Base-by-base conservation (phyloP, 2,797 vertebrate species). In the Pitangus sulphuratus region DNA sequence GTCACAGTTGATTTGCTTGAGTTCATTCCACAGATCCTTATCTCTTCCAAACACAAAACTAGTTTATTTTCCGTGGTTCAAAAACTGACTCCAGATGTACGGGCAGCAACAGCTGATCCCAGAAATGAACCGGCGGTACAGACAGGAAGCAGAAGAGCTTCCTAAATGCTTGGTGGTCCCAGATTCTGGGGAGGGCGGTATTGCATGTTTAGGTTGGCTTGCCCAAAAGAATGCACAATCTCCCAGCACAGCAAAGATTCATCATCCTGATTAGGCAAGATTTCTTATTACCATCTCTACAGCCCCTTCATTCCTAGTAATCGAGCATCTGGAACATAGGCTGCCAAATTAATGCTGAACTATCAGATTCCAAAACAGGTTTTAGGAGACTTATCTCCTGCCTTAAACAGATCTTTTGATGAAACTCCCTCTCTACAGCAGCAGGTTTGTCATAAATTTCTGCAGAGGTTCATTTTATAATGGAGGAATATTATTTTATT, bases 1-100 rank as follows among this genome's bases (percentile, higher is more conserved):
- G 93, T 94, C 91, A 86, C 0, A 1, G 93, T 19, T 82, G 80
- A 91, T 93, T 90, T 76, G 93, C 62, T 81, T 75, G 61, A 75
- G 85, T 62, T 85, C 70, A 15, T 90, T 84, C 93, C 79, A 75
- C 79, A 90, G 94, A 95, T 95, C n/a, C 24, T 91, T 93, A 93
- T 96, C 90, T 95, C 91, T 81, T 78, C 76, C 56, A 91, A 95
- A 93, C 69, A 93, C 58, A 62, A 87, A 88, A 72, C 62, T 44
- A 33, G 39, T 82, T 95, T 94, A 60, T 94, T 87, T 91, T 93
- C 58, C 0, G 0, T n/a, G 54, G 84, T 89, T 91, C 90, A 42
- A 31, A 91, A 93, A 81, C 35, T 7, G 3, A 82, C 66, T 69
- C 54, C 95, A 94, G 90, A 93, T 93, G 88, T 74, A 53, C 1